Evolutionary conservation across 2,888 invertebrate genomes (phyloP).

Genomic region (Ecdyonurus torrentis): DNA sequence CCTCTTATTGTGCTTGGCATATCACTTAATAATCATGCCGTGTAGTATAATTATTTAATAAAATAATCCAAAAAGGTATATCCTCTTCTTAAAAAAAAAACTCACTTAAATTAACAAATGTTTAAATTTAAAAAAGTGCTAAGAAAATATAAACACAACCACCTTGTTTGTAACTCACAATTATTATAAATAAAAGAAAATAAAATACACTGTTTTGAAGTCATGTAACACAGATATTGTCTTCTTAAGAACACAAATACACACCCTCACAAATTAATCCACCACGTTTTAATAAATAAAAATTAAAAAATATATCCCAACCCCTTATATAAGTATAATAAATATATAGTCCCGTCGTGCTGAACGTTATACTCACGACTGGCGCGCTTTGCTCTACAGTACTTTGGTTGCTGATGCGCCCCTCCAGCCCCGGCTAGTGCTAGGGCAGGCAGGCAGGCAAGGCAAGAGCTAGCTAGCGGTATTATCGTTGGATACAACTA

Average conservation of each 20-base stretch:
- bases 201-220: neutral
- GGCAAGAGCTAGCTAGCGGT: constrained; percentile 2
- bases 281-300: neutral
- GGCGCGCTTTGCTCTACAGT: neutral
- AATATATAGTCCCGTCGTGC: neutral
- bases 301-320: neutral
- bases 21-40: constrained; percentile 10
- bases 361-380: neutral
- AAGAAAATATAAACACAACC: too few relatives aligned
- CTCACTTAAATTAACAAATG: too few relatives aligned
- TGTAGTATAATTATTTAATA: neutral
- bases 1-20: constrained; percentile 11
- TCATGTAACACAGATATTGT: neutral
- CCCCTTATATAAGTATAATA: neutral
- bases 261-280: neutral
- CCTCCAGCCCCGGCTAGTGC: neutral
- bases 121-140: too few relatives aligned
- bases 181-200: too few relatives aligned
- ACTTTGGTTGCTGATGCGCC: neutral
- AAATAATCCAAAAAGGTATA: neutral
- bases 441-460: neutral
- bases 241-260: neutral
- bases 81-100: neutral
- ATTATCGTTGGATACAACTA: neutral
- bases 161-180: too few relatives aligned